These are phyloP conservation scores for Myrmecobius fasciatus DNA, from an alignment of 2,113 vertebrate genomes.

Conservation along the genomic window DNA sequence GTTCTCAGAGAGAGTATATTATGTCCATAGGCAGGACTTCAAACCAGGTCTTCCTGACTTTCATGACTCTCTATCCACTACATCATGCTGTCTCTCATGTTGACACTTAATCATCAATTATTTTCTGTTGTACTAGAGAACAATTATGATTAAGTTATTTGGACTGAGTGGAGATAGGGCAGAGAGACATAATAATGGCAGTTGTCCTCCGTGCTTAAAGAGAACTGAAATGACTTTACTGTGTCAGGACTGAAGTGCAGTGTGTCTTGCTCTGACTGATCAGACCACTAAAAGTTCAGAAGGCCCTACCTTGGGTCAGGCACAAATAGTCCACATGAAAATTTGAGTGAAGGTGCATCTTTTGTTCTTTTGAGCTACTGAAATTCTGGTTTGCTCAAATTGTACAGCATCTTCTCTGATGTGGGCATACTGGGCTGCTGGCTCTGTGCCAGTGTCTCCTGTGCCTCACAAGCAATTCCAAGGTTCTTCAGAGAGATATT, in stretches of 20 bases:
- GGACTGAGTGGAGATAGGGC: not conserved
- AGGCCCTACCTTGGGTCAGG: not conserved
- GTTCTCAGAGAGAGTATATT: not conserved
- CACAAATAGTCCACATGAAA: not conserved
- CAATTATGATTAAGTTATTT: not conserved
- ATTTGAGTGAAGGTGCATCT: not conserved
- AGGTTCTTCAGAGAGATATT: not conserved
- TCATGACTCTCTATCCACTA: not conserved
- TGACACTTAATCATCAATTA: not conserved
- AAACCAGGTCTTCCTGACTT: not conserved
- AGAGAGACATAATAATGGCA: not conserved
- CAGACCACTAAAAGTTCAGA: not conserved
- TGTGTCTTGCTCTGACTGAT: not conserved
- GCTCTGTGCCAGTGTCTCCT: too few species aligned
- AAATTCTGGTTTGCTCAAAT: not conserved
- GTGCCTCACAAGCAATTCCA: not conserved
- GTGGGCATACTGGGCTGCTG: too few species aligned
- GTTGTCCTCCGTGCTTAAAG: not conserved
- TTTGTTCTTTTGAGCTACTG: not conserved
- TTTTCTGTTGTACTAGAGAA: not conserved
- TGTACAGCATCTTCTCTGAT: too few species aligned
- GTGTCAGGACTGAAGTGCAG: not conserved
- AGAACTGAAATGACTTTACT: not conserved
- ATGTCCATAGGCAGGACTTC: not conserved
- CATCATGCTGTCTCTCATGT: not conserved